Base-by-base conservation (phyloP, 2,888 invertebrate genomes). In the Tanytarsus gracilentus region DNA sequence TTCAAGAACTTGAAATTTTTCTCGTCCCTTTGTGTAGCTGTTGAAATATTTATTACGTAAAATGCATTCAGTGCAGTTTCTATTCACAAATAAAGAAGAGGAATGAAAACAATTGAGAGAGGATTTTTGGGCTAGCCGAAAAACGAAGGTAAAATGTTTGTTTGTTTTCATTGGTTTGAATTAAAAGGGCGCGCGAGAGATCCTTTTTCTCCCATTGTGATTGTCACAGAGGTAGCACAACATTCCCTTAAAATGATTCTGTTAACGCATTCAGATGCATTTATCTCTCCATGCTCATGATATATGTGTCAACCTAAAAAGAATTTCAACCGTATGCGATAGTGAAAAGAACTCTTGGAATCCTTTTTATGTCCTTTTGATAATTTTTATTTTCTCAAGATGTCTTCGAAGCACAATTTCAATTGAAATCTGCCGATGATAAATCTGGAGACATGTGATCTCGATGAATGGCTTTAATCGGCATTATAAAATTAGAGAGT, bases 141-240 rank as follows among this genome's bases (percentile, higher is more conserved):
- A 9, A 44, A 27, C 5, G 40, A 48, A 58, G 58, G 58, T 58
- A 58, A 58, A 16, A 58, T 48, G 58, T 58, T 58, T 58, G 58
- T 58, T 58, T 58, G 58, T 58, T 58, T 58, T 26, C 27, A 29
- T 58, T 48, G 58, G 58, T 58, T 58, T 44, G 58, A 58, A 58
- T 58, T 48, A 58, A n/a, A 58, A 58, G 58, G 58, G 58, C 58
- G 58, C 58, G 58, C 58, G 58, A 58, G 58, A 48, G 58, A 30
- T 51, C 30, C 44, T 44, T 44, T 33, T n/a, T 33, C n/a, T 33
- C 6, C n/a, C 23, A 23, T 8, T 18, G 40, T 44, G 39, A 44
- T 44, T 44, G 16, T 44, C 9, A 23, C 18, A 21, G 23, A 18
- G 21, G 44, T 14, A 36, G 23, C 44, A 44, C n/a, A n/a, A n/a